These are phyloP conservation scores for Nerophis ophidion DNA, from an alignment of 2,113 vertebrate genomes.

Conservation along the genomic window DNA sequence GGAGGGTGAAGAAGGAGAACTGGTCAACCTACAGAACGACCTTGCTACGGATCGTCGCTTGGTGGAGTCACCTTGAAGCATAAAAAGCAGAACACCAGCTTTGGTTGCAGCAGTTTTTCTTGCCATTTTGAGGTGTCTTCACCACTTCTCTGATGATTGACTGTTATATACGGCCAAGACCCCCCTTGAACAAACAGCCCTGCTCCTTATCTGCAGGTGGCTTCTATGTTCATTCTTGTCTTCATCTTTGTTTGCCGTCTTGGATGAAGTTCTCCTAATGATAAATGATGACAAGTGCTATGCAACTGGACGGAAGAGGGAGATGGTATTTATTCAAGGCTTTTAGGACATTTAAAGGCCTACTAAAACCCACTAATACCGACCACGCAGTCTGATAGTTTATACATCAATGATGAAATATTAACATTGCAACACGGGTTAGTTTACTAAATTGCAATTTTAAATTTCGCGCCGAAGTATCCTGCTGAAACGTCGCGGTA, in stretches of 20 bases:
- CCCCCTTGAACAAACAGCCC: constrained; percentile 21
- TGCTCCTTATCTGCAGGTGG: constrained; percentile 50
- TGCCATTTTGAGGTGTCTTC: constrained; percentile 24
- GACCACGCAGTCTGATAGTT: too few species aligned
- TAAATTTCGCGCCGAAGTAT: too few species aligned
- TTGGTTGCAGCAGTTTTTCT: constrained; percentile 10
- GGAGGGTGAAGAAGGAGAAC: neutral
- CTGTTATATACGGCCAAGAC: constrained; percentile 31
- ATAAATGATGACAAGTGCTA: constrained; percentile 47
- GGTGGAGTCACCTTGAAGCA: constrained; percentile 28
- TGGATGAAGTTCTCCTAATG: constrained; percentile 34
- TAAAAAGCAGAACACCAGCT: constrained; percentile 14
- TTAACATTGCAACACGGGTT: too few species aligned
- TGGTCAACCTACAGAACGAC: too few species aligned
- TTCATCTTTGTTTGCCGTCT: constrained; percentile 18
- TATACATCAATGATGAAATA: too few species aligned
- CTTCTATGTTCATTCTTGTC: constrained; percentile 25
- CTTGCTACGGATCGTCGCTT: neutral
- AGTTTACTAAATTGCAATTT: too few species aligned
- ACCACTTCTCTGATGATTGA: neutral
- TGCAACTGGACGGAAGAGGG: constrained; percentile 2
- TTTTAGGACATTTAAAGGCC: neutral
- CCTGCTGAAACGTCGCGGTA: too few species aligned
- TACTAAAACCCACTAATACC: too few species aligned
- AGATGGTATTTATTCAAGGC: neutral